These are phyloP conservation scores for Scrobipalpa atriplicella DNA, from an alignment of 2,888 invertebrate genomes.

Conservation along the genomic window DNA sequence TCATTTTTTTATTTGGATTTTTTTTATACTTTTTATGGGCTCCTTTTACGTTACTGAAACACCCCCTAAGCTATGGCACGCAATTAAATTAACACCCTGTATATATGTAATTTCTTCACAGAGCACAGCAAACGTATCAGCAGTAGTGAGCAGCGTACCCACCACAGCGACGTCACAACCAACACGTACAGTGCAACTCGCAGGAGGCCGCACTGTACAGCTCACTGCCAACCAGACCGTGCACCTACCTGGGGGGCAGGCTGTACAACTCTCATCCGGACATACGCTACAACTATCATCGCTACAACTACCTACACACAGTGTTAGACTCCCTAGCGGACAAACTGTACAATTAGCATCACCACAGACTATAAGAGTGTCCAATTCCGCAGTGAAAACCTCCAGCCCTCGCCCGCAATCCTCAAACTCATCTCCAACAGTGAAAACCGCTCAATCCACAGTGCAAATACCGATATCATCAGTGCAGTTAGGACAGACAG, in stretches of 20 bases:
- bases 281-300: conserved; percentile 65
- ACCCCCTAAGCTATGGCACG: no score
- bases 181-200: conserved; percentile 66
- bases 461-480: conserved; percentile 67
- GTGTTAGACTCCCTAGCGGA: conserved; percentile 68
- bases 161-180: conserved; percentile 52
- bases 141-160: conserved; percentile 58
- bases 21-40: no score
- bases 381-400: conserved; percentile 49
- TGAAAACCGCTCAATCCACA: conserved; percentile 50
- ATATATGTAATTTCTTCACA: conserved; percentile 41
- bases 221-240: conserved; percentile 63
- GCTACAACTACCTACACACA: conserved; percentile 63
- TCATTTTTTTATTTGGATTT: no score
- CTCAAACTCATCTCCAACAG: conserved; percentile 38
- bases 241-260: conserved; percentile 58
- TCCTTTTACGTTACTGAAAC: no score
- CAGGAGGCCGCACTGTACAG: conserved; percentile 69
- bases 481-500: conserved; percentile 65
- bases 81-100: no score
- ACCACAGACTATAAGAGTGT: conserved; percentile 58
- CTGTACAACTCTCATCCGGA: conserved; percentile 58
- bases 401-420: conserved; percentile 52
- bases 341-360: conserved; percentile 70
- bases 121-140: conserved; percentile 53